Evolutionary conservation across 1,140 invertebrate genomes (phyloP), one percentile per base, ranked within the genome.

Genomic region (Euura saliciscinereae): DNA sequence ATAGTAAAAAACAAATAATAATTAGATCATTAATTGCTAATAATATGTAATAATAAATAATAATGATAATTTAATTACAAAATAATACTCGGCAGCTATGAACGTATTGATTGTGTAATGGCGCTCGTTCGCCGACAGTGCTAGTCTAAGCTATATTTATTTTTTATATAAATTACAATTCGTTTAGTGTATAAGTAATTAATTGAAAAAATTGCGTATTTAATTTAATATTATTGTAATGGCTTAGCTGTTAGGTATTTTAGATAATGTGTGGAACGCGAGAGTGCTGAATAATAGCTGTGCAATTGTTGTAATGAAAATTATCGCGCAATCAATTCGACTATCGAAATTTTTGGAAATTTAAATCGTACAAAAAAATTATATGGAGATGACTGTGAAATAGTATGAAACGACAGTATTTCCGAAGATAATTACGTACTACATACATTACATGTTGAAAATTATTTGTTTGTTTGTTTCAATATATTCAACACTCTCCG

Each of bases 101-200:
- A 78, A 80, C 76, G 77, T 82, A 78, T 78, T 65, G 71, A 79
- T 82, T 82, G 78, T 86, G 80, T 86, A 85, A 85, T 83, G 82
- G 83, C 80, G 76, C 68, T 10, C 72, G 72, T 74, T 78, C 78
- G 80, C 79, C 83, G 77, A 78, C 81, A 84, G 81, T 85, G 83
- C 85, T 86, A 87, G 85, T 86, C 84, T 87, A 86, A 87, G 84
- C 78, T 85, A 84, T 85, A 86, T 85, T 86, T 85, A 84, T 87
- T 85, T 85, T 82, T 84, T 85, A 82, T 81, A 81, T 28, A 28
- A 28, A 28, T 79, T 59, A 59, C 51, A 6, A 59, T n/a, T 59
- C 13, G 51, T 59, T 59, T 59, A 59, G 51, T 59, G 13, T 6
- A 59, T 59, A 59, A 59, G 51, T 59, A 59, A 59, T 59, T 59